These are phyloP conservation scores for Cariama cristata DNA, from an alignment of 2,113 vertebrate species.

Conservation along the genomic window DNA sequence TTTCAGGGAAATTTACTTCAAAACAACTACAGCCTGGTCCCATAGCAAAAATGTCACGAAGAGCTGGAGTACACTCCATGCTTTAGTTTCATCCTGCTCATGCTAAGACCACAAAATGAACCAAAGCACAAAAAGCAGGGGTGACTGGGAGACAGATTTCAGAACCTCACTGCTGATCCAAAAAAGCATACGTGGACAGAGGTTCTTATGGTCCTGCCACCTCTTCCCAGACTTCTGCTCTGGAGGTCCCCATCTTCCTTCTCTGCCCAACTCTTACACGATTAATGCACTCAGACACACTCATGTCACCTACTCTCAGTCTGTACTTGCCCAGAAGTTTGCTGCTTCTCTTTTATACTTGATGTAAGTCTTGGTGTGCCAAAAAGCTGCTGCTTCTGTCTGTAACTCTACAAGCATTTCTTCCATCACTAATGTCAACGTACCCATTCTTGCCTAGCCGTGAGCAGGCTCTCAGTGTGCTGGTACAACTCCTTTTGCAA, in stretches of 20 bases:
- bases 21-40: neutral
- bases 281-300: neutral
- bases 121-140: neutral
- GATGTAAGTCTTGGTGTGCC: neutral
- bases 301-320: neutral
- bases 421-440: neutral
- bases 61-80: neutral
- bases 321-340: neutral
- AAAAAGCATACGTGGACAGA: neutral
- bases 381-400: neutral
- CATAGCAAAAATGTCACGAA: neutral
- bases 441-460: neutral
- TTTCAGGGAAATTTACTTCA: neutral
- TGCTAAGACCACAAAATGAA: neutral
- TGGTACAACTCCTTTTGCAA: neutral
- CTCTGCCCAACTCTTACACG: neutral
- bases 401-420: neutral
- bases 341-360: neutral
- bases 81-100: neutral
- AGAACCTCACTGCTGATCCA: neutral
- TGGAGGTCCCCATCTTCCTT: neutral
- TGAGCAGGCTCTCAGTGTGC: neutral
- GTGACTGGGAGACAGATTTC: neutral
- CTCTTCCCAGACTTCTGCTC: neutral
- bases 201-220: neutral